phyloP scores from a whole-genome alignment of 2,797 vertebrate genomes.

The Urocyon cinereoargenteus region DNA sequence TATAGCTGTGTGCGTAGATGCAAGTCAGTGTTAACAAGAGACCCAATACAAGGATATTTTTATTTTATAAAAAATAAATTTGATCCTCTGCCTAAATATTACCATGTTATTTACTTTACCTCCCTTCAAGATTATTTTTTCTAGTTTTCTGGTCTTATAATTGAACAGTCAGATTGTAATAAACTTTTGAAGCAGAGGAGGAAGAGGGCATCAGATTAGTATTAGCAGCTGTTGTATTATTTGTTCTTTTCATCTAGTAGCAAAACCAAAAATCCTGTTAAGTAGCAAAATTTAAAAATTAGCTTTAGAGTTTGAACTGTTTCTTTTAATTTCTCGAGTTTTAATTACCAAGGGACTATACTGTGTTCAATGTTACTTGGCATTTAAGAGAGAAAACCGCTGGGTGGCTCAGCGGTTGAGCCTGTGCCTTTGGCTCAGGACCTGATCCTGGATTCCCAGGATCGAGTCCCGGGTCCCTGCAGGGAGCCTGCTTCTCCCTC shows the following conservation, averaged over 20 bases:
- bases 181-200: neutral
- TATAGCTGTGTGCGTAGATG: neutral
- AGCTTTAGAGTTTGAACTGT: neutral
- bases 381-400: neutral
- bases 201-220: neutral
- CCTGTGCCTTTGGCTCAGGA: too few relatives aligned
- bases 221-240: neutral
- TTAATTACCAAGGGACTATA: neutral
- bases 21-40: slow-evolving; percentile 9
- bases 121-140: neutral
- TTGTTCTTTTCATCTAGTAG: slow-evolving; percentile 21
- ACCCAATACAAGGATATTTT: neutral
- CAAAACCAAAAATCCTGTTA: slow-evolving; percentile 29
- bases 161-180: neutral
- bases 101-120: neutral
- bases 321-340: slow-evolving; percentile 37
- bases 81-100: neutral
- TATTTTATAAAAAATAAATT: slow-evolving; percentile 38
- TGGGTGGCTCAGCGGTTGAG: too few relatives aligned
- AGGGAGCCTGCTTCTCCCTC: too few relatives aligned
- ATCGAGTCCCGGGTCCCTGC: too few relatives aligned
- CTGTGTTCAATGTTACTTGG: neutral
- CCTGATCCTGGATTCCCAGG: too few relatives aligned
- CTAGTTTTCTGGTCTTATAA: slow-evolving; percentile 27
- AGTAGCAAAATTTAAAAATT: slow-evolving; percentile 47